Conservation (phyloP, 2,113 vertebrate species). For the Mustelus asterias region DNA sequence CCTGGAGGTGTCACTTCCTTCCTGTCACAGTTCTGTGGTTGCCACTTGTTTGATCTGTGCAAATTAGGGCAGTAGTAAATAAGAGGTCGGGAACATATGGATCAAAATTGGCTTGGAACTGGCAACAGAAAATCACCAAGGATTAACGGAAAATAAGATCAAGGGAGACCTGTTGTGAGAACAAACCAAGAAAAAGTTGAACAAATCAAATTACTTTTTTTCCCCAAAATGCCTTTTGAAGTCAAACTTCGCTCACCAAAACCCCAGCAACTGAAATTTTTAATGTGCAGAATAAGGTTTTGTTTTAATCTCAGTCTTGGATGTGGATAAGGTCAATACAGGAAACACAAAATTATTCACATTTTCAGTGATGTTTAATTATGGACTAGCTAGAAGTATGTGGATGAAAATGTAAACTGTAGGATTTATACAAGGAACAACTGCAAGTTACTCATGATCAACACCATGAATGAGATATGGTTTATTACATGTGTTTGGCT, state of each 20-base stretch:
- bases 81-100: neutral
- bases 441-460: neutral
- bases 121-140: neutral
- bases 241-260: neutral
- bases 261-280: neutral
- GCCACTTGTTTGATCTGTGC: neutral
- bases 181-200: neutral
- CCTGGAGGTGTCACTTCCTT: neutral
- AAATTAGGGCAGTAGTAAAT: neutral
- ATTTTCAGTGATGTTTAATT: neutral
- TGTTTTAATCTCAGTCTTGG: neutral
- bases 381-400: neutral
- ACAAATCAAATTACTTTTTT: neutral
- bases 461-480: neutral
- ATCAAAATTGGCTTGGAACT: neutral
- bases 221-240: neutral
- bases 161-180: neutral
- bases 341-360: neutral
- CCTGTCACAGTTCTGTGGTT: neutral
- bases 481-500: neutral
- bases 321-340: neutral
- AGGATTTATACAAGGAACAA: neutral
- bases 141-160: neutral
- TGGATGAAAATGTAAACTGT: neutral
- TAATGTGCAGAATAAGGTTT: neutral